phyloP scores from a whole-genome alignment of 2,888 invertebrate species.

The Nasonia oneida region DNA sequence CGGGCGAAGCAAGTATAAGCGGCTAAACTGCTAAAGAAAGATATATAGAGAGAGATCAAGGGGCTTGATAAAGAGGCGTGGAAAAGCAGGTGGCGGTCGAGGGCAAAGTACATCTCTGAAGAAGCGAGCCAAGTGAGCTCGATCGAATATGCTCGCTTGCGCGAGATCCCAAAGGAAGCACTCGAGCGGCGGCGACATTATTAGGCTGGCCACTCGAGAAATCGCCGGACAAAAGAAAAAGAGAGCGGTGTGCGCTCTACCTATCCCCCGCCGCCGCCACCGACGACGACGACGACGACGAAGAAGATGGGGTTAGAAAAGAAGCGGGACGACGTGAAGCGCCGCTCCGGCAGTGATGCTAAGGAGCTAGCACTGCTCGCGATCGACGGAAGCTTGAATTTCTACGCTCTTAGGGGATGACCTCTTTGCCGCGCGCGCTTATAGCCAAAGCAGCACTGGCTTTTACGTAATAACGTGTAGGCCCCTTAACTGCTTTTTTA shows the following conservation, averaged over 20 bases:
- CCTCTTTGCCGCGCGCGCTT: slow-evolving; percentile 47
- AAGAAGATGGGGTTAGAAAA: slow-evolving; percentile 33
- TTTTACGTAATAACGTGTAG: slow-evolving; percentile 56
- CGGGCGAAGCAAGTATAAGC: slow-evolving; percentile 59
- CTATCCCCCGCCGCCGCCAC: not conserved
- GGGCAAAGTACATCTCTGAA: slow-evolving; percentile 4
- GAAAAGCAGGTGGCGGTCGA: slow-evolving; percentile 37
- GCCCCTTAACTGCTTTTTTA: slow-evolving; percentile 63
- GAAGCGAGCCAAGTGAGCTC: slow-evolving; percentile 8
- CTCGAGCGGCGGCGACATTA: slow-evolving; percentile 74
- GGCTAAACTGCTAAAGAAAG: slow-evolving; percentile 54
- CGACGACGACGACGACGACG: not conserved
- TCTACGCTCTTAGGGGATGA: slow-evolving; percentile 54
- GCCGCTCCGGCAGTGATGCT: not conserved
- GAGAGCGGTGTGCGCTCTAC: slow-evolving; percentile 46
- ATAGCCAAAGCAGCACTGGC: slow-evolving; percentile 15
- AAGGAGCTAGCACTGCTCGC: slow-evolving; percentile 21
- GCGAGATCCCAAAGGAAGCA: slow-evolving; percentile 71
- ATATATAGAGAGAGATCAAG: slow-evolving; percentile 54
- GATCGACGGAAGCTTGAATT: slow-evolving; percentile 52
- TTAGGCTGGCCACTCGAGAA: slow-evolving; percentile 73
- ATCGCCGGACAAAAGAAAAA: slow-evolving; percentile 68
- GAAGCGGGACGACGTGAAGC: not conserved
- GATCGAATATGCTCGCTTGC: slow-evolving; percentile 13
- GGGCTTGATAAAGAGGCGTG: slow-evolving; percentile 44